Evolutionary conservation across 2,797 vertebrate genomes (phyloP).

Genomic region (Lophius americanus): DNA sequence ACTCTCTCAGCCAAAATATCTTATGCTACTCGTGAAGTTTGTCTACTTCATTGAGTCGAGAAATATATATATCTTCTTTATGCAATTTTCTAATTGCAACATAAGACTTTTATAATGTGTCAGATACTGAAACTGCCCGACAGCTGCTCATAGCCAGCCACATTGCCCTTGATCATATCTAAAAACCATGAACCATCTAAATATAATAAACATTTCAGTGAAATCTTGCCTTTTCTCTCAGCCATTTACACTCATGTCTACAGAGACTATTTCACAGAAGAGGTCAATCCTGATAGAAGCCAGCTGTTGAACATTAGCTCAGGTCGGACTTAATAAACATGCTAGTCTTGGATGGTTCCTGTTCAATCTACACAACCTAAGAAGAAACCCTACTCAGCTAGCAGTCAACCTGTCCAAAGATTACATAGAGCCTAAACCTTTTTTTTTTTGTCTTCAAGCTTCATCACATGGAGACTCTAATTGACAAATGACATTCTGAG

Average conservation of each 20-base stretch:
- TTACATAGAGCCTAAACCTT: slow-evolving; percentile 52
- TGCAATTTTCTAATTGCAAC: background rate
- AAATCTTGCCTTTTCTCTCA: slow-evolving; percentile 5
- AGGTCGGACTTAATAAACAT: slow-evolving; percentile 42
- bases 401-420: slow-evolving; percentile 41
- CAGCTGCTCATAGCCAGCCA: background rate
- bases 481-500: slow-evolving; percentile 66
- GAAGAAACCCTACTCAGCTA: slow-evolving; percentile 18
- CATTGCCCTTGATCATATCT: slow-evolving; percentile 12
- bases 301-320: slow-evolving; percentile 56
- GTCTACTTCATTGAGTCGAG: background rate
- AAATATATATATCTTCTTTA: background rate
- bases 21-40: background rate
- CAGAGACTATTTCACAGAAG: slow-evolving; percentile 16
- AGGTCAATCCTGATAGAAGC: slow-evolving; percentile 36
- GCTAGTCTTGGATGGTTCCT: slow-evolving; percentile 40
- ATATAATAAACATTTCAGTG: background rate
- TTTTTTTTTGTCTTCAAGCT: slow-evolving; percentile 53
- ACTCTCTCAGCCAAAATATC: slow-evolving; percentile 11
- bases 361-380: slow-evolving; percentile 37
- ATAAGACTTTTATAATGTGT: background rate
- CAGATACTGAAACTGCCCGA: background rate
- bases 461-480: slow-evolving; percentile 70
- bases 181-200: background rate
- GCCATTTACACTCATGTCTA: slow-evolving; percentile 3